Evolutionary conservation across 2,888 invertebrate genomes (phyloP).

Genomic region (Aleiodes leptofemur): DNA sequence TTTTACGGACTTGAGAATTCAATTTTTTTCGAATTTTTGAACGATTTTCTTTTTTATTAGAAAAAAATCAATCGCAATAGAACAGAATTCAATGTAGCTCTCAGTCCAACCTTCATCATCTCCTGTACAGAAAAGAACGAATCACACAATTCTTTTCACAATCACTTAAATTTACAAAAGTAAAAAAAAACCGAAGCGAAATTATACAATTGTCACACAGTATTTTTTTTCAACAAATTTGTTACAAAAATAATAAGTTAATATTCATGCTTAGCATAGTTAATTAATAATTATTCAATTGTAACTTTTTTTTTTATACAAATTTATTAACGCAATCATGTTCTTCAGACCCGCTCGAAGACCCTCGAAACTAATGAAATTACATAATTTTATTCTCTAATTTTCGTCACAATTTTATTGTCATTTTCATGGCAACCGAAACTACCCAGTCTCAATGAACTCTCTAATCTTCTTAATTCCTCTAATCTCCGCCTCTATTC

Average conservation of each 20-base stretch:
- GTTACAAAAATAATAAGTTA: conserved; percentile 31
- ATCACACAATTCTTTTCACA: background rate
- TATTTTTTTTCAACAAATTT: conserved; percentile 2
- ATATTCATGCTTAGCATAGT: conserved; percentile 3
- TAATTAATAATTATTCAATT: background rate
- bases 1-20: conserved; percentile 32
- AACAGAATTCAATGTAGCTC: background rate
- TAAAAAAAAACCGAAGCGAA: conserved; percentile 11
- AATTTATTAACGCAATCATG: background rate
- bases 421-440: background rate
- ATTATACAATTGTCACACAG: conserved; percentile 32
- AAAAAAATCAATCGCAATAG: conserved; percentile 23
- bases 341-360: conserved; percentile 23
- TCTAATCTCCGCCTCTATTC: too few relatives aligned
- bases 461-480: too few relatives aligned
- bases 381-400: background rate
- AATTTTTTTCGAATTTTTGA: background rate
- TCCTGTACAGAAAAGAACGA: background rate
- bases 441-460: too few relatives aligned
- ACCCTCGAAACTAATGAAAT: background rate
- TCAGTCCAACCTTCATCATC: background rate
- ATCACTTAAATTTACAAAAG: background rate
- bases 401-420: background rate
- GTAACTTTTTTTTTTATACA: background rate
- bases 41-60: background rate